A percentile compares a stretch with the other conserved stretches of the same genome.
phyloP scores from a whole-genome alignment of 2,797 vertebrate species.

The Pterois miles region DNA sequence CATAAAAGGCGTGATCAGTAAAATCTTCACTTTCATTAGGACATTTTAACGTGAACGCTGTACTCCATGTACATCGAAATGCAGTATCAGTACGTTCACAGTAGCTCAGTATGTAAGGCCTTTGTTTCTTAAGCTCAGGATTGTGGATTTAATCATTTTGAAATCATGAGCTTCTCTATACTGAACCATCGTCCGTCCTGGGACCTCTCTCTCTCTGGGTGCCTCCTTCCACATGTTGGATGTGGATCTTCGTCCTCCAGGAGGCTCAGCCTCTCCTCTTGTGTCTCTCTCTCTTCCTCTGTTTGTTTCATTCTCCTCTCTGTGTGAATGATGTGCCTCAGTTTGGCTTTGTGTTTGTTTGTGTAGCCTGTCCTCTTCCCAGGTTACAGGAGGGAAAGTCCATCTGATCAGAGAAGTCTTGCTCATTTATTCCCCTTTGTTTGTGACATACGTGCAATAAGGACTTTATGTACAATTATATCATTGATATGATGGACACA shows the following conservation, averaged over 20 bases:
- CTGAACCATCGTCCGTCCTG: neutral
- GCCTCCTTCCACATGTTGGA: neutral
- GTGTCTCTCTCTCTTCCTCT: neutral
- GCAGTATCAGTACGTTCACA: neutral
- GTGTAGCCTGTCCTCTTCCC: neutral
- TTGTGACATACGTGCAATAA: too few species aligned
- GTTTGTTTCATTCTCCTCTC: neutral
- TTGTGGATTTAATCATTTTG: conserved; percentile 7
- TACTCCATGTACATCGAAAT: neutral
- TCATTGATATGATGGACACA: too few species aligned
- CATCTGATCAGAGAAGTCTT: too few species aligned
- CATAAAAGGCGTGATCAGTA: conserved; percentile 2
- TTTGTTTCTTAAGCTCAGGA: neutral
- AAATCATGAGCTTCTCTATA: neutral
- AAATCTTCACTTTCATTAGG: neutral
- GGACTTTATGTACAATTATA: too few species aligned
- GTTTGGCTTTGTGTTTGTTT: neutral
- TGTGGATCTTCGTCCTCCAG: neutral
- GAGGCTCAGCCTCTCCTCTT: neutral
- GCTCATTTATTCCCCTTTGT: too few species aligned
- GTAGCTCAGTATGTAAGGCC: neutral
- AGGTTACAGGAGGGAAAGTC: neutral
- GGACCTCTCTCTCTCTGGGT: neutral
- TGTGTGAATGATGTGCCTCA: neutral
- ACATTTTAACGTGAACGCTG: neutral